These are phyloP conservation scores for Pseudococcus jackbeardsleyi DNA, from an alignment of 2,888 invertebrate species.

Conservation along the genomic window DNA sequence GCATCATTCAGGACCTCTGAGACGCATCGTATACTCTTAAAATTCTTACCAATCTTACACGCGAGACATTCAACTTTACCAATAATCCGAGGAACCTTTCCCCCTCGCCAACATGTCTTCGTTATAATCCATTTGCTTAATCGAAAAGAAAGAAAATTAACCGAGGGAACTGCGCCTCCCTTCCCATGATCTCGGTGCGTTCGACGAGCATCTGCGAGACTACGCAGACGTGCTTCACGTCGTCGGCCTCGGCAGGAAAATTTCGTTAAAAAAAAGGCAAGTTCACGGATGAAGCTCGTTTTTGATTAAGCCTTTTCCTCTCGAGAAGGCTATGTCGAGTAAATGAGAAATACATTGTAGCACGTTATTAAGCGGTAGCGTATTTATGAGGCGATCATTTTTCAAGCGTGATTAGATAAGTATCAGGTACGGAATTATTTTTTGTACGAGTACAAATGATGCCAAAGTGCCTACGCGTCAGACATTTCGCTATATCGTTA, in stretches of 20 bases:
- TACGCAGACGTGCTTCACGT: not conserved
- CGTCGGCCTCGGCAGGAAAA: not conserved
- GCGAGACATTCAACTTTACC: not conserved
- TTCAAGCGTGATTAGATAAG: conserved; percentile 47
- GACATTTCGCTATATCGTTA: not conserved
- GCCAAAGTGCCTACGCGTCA: conserved; percentile 21
- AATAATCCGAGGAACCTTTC: not conserved
- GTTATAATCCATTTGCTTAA: not conserved
- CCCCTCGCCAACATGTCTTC: not conserved
- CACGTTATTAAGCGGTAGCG: conserved; percentile 37
- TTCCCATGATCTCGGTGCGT: not conserved
- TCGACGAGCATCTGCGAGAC: not conserved
- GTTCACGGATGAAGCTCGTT: conserved; percentile 14
- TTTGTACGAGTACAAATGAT: conserved; percentile 39
- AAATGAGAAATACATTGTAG: conserved; percentile 41
- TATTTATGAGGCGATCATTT: conserved; percentile 38
- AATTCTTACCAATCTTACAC: not conserved
- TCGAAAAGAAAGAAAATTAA: conserved; percentile 22
- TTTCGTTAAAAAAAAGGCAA: not conserved
- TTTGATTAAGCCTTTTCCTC: conserved; percentile 29
- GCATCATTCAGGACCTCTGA: not conserved
- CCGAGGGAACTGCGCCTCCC: not conserved
- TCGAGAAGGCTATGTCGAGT: not conserved
- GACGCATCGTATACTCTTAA: not conserved
- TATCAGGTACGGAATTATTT: conserved; percentile 32